Percentiles rank a stretch among this genome's conserved stretches.
Evolutionary conservation across 2,797 vertebrate genomes (phyloP).

Genomic region (Tadarida brasiliensis): DNA sequence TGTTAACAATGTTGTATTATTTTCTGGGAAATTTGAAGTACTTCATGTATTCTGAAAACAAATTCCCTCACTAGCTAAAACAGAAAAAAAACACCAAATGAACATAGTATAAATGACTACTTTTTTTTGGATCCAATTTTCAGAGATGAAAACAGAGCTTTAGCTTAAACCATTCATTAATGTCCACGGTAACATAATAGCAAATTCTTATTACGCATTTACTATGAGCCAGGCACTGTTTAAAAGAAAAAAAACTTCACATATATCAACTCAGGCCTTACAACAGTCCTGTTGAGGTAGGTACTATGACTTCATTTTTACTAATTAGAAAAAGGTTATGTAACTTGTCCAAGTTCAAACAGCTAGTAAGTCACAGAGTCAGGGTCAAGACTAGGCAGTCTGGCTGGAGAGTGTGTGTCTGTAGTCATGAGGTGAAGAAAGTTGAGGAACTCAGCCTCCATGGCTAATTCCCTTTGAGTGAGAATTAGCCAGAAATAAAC

Average conservation of each 20-base stretch:
- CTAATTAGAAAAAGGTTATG: neutral
- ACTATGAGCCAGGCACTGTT: neutral
- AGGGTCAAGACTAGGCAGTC: neutral
- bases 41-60: conserved; percentile 44
- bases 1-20: neutral
- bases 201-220: neutral
- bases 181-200: neutral
- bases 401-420: neutral
- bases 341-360: neutral
- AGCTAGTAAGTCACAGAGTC: neutral
- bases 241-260: neutral
- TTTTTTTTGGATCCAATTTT: neutral
- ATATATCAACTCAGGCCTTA: neutral
- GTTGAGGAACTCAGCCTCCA: neutral
- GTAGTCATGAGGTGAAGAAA: neutral
- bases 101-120: neutral
- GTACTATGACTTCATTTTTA: neutral
- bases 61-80: neutral
- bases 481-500: conserved; percentile 43
- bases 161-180: neutral
- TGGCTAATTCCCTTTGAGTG: neutral
- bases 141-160: conserved; percentile 15
- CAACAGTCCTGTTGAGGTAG: neutral
- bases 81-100: conserved; percentile 1
- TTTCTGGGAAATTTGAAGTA: conserved; percentile 51